These are phyloP conservation scores for Mastigias papua DNA, from an alignment of 30 jellyfish, hydroid and myxozoan genomes.

Conservation along the genomic window DNA sequence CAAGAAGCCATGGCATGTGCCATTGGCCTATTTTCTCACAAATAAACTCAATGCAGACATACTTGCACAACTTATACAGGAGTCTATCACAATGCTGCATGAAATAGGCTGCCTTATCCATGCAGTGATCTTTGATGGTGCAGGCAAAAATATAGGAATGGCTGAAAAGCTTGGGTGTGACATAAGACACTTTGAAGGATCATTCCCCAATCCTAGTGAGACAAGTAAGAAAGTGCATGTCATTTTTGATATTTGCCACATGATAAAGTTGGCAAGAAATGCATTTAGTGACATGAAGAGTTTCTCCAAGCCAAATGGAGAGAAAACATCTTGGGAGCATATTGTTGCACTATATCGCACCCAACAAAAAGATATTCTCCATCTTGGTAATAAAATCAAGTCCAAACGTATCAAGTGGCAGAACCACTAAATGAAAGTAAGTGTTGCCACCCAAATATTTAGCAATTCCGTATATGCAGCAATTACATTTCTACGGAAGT, in stretches of 20 bases:
- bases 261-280: slow-evolving; percentile 2
- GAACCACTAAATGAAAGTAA: slow-evolving; percentile 66
- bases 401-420: slow-evolving; percentile 55
- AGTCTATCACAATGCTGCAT: slow-evolving; percentile 4
- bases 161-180: slow-evolving; percentile 52
- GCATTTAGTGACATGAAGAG: background rate
- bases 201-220: background rate
- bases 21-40: slow-evolving; percentile 51
- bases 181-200: background rate
- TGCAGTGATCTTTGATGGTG: slow-evolving; percentile 56
- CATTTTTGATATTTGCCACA: slow-evolving; percentile 30
- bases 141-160: slow-evolving; percentile 30
- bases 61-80: slow-evolving; percentile 8
- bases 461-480: slow-evolving; percentile 56
- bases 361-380: slow-evolving; percentile 63
- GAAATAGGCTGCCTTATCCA: slow-evolving; percentile 28
- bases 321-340: slow-evolving; percentile 31
- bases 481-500: slow-evolving; percentile 18
- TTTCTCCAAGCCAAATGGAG: slow-evolving; percentile 18
- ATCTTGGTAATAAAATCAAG: slow-evolving; percentile 49
- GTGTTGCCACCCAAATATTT: slow-evolving; percentile 1
- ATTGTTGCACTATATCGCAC: slow-evolving; percentile 16
- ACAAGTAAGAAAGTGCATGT: background rate
- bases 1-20: slow-evolving; percentile 40
- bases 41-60: slow-evolving; percentile 9